Base-by-base conservation (phyloP, 1,140 invertebrate genomes). In the Scaptomyza pallida region DNA sequence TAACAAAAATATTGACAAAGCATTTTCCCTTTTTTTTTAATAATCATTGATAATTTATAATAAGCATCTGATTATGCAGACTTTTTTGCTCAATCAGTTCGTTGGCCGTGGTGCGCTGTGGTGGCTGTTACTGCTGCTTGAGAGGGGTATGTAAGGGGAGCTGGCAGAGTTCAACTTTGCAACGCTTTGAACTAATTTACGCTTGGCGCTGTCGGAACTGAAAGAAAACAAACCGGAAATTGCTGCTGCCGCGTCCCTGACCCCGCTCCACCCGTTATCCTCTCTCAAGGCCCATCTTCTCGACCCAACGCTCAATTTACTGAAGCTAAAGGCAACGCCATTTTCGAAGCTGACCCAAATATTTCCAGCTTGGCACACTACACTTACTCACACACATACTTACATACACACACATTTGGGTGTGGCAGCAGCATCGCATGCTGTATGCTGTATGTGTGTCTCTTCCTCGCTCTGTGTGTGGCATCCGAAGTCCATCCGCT, bases 141-240 rank as follows among this genome's bases (percentile, higher is more conserved):
- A 21, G 37, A 26, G 60, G 5, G 26, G n/a, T n/a, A 30, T 2
- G 26, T 9, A 37, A 3, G 33, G 12, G 6, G 33, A 15, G 30
- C n/a, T n/a, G 30, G 19, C 3, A 16, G 12, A 43, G 16, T 33
- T 41, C 33, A 60, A 43, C 52, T 75, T 82, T 83, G 59, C 76
- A 70, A 64, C 72, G 78, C 79, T 82, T 82, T 82, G 74, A 82
- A 82, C 78, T 82, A 82, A 82, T 82, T 82, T 82, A 83, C 78
- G 74, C 74, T 78, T 60, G 60, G 60, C 61, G 64, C 70, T 71
- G 78, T 82, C 78, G 78, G 78, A 82, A 82, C 74, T 78, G 51
- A 75, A 64, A 61, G 78, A 82, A 82, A 82, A 82, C 74, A 82
- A 82, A 82, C 78, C 78, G 78, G 78, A 82, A 82, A 82, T 82